These are phyloP conservation scores for Hippocampus barbouri DNA, from an alignment of 2,113 vertebrate genomes.

Conservation along the genomic window DNA sequence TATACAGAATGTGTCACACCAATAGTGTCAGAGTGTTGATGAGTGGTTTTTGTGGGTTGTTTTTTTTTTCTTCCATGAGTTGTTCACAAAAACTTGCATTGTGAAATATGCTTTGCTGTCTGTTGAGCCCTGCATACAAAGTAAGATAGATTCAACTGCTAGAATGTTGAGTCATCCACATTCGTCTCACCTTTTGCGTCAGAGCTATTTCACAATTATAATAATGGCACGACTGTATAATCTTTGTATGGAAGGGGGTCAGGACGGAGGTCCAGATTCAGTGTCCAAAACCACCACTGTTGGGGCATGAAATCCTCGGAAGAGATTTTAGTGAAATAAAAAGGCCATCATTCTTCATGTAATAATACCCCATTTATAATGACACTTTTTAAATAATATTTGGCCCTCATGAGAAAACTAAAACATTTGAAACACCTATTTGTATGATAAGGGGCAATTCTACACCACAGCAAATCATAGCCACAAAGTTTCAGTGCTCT, in stretches of 20 bases:
- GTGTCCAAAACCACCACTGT: background rate
- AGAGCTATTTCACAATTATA: background rate
- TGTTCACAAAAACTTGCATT: background rate
- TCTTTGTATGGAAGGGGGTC: background rate
- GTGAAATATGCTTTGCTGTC: background rate
- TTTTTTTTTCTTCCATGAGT: background rate
- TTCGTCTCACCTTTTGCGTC: background rate
- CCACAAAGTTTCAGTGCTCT: background rate
- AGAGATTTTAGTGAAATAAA: background rate
- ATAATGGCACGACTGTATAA: background rate
- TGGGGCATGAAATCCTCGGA: background rate
- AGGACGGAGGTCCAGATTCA: background rate
- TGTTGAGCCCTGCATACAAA: background rate
- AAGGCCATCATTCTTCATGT: background rate
- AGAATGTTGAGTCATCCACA: background rate
- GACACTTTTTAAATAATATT: background rate
- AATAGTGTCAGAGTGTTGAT: too few relatives aligned
- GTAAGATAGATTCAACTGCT: background rate
- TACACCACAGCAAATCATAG: background rate
- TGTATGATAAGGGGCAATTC: background rate
- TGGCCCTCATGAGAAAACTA: background rate
- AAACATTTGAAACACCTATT: background rate
- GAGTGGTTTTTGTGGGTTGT: too few relatives aligned
- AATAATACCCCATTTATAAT: background rate
- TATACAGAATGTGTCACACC: too few relatives aligned